Evolutionary conservation across 1,140 invertebrate species (phyloP).

Genomic region (Heliconius melpomene): DNA sequence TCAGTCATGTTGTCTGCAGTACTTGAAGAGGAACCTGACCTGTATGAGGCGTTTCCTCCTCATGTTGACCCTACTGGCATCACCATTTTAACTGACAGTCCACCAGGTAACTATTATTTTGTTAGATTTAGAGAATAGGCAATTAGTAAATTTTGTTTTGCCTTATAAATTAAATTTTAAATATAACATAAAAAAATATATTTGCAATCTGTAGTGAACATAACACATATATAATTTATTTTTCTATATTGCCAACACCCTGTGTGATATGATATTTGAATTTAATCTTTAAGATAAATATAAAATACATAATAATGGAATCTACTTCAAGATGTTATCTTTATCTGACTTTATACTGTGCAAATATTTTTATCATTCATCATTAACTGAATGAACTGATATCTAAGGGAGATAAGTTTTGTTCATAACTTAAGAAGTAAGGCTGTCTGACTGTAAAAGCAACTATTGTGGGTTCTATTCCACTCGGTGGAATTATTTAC

Average conservation of each 20-base stretch:
- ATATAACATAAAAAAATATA: background rate
- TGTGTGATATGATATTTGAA: background rate
- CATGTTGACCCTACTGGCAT: constrained; percentile 88
- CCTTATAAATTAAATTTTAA: background rate
- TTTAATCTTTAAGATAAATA: constrained; percentile 2
- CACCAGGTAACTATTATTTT: constrained; percentile 63
- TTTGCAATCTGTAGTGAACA: background rate
- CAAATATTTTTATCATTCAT: constrained; percentile 5
- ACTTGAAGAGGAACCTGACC: constrained; percentile 87
- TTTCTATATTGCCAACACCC: background rate
- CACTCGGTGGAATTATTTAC: too few relatives aligned
- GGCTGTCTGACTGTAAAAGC: too few relatives aligned
- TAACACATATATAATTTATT: background rate
- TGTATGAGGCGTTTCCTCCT: constrained; percentile 87
- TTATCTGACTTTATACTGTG: background rate
- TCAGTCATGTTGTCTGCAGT: constrained; percentile 82
- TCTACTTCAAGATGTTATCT: background rate
- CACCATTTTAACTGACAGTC: constrained; percentile 82
- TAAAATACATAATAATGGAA: constrained; percentile 5
- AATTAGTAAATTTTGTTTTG: background rate
- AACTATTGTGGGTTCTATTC: too few relatives aligned
- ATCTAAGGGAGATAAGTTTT: background rate
- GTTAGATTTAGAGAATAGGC: background rate
- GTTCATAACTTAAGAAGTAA: background rate
- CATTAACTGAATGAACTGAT: background rate